Percentiles rank a stretch among this genome's conserved stretches.
Evolutionary conservation across 2,797 vertebrate genomes (phyloP).

Genomic region (Leptatherina wallacei): DNA sequence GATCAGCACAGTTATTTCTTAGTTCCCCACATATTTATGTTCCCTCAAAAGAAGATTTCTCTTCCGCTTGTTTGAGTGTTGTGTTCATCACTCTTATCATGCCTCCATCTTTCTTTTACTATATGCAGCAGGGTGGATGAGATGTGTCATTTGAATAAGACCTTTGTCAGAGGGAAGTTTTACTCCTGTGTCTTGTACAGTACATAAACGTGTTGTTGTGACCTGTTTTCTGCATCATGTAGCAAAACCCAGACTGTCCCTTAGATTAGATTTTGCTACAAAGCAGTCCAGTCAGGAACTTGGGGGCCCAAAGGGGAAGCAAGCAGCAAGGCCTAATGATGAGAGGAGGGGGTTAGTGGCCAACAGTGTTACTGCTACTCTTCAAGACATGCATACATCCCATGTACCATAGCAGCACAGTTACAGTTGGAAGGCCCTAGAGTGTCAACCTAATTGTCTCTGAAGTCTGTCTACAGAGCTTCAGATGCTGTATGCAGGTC

Average conservation of each 20-base stretch:
- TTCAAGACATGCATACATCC: constrained; percentile 36
- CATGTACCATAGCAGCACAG: constrained; percentile 36
- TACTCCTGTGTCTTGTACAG: constrained; percentile 46
- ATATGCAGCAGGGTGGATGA: constrained; percentile 28
- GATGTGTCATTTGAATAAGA: constrained; percentile 51
- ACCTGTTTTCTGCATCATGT: constrained; percentile 61
- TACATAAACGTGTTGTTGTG: constrained; percentile 42
- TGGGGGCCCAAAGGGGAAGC: constrained; percentile 49
- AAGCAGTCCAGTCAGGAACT: constrained; percentile 60
- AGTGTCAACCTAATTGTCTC: constrained; percentile 73
- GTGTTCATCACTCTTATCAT: constrained; percentile 58
- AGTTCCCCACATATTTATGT: constrained; percentile 54
- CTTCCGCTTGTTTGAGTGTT: constrained; percentile 60
- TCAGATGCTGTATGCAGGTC: constrained; percentile 63
- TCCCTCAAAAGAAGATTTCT: constrained; percentile 55
- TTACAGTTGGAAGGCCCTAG: constrained; percentile 60
- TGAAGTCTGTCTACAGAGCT: constrained; percentile 60
- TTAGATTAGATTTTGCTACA: constrained; percentile 68
- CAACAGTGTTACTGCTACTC: constrained; percentile 32
- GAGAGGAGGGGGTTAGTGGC: constrained; percentile 55
- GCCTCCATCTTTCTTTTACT: constrained; percentile 42
- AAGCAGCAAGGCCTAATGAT: constrained; percentile 69
- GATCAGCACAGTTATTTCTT: constrained; percentile 60
- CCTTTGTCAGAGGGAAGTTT: constrained; percentile 26
- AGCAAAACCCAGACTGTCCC: constrained; percentile 54